phyloP scores from a whole-genome alignment of 1,140 invertebrate species.

The Temnothorax longispinosus region DNA sequence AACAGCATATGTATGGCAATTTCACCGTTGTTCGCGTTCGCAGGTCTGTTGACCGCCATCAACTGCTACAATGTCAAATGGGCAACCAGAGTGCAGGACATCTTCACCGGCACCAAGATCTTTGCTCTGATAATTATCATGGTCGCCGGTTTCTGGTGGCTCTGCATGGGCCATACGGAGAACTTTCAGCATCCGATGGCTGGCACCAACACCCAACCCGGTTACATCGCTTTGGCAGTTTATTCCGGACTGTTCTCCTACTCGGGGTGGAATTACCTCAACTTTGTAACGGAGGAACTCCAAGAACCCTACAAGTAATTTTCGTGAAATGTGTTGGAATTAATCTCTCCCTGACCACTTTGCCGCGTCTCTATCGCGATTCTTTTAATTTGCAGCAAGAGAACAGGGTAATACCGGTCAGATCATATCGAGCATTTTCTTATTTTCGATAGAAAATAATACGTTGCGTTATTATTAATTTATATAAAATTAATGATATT shows the following conservation, averaged over 20 bases:
- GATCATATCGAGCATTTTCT: neutral
- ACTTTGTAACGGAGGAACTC: conserved; percentile 99
- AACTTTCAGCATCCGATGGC: conserved; percentile 94
- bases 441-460: neutral
- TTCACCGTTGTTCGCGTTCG: conserved; percentile 65
- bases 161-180: conserved; percentile 89
- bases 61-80: conserved; percentile 96
- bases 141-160: conserved; percentile 91
- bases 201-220: conserved; percentile 92
- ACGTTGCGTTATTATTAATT: neutral
- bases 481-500: neutral
- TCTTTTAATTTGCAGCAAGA: neutral
- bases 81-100: conserved; percentile 94
- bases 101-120: conserved; percentile 96
- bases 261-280: conserved; percentile 98
- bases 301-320: conserved; percentile 95
- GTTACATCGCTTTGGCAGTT: conserved; percentile 95
- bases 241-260: conserved; percentile 99
- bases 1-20: neutral
- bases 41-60: conserved; percentile 93
- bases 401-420: neutral
- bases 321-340: neutral
- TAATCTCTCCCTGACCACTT: neutral
- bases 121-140: conserved; percentile 94
- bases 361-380: neutral